Conservation (phyloP, 2,888 invertebrate genomes). For the Alentia gelatinosa region DNA sequence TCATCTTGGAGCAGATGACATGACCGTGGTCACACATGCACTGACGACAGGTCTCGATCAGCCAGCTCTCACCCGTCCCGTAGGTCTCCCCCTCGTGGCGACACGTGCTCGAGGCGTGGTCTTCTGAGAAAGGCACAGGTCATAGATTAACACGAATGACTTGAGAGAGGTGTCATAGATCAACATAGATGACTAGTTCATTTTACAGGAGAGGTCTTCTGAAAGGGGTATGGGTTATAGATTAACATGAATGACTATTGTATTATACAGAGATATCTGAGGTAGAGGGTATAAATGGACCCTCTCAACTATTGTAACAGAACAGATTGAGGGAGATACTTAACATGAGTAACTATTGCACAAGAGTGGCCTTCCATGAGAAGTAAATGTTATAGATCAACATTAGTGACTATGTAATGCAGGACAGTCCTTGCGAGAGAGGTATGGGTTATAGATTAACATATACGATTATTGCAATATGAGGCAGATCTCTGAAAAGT, state of each 20-base stretch:
- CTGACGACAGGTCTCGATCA: conserved; percentile 60
- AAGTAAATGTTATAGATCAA: too few relatives aligned
- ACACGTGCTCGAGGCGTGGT: conserved; percentile 49
- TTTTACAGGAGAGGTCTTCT: neutral
- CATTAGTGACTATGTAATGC: too few relatives aligned
- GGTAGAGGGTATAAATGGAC: neutral
- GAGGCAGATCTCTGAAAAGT: too few relatives aligned
- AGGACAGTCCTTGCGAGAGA: too few relatives aligned
- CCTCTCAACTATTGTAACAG: neutral
- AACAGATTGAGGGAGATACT: too few relatives aligned
- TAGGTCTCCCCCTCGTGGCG: conserved; percentile 59
- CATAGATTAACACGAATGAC: neutral
- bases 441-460: too few relatives aligned
- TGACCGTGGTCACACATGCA: conserved; percentile 64
- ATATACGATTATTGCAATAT: too few relatives aligned
- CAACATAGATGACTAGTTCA: too few relatives aligned
- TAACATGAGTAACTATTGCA: too few relatives aligned
- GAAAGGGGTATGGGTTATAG: neutral
- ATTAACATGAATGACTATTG: too few relatives aligned
- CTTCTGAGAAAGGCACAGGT: neutral
- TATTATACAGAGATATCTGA: neutral
- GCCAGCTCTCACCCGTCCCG: conserved; percentile 62
- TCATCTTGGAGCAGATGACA: conserved; percentile 59
- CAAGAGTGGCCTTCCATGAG: too few relatives aligned
- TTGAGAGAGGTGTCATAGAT: too few relatives aligned